Evolutionary conservation across 2,888 invertebrate genomes (phyloP), one percentile per base, ranked within the genome.

Genomic region (Lamellibrachia satsuma): DNA sequence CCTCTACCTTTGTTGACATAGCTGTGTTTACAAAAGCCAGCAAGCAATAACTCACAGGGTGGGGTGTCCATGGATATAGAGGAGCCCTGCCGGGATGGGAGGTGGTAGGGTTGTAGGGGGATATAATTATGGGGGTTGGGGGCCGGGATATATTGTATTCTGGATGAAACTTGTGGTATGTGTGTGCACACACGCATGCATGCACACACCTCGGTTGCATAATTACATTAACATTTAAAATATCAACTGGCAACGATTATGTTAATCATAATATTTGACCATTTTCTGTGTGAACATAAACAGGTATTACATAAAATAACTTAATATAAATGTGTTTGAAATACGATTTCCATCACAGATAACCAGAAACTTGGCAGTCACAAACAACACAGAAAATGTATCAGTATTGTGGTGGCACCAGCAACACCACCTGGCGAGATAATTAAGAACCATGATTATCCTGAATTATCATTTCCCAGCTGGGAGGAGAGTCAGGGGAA

Each of bases 21-120:
- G 75, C 75, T 75, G 75, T 75, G 75, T 75, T 75, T 75, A 75
- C 75, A 75, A 75, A 75, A 75, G 75, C n/a, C 75, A 75, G 75
- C 75, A 6, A 22, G 75, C 75, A 75, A 75, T 75, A 75, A 75
- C 75, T 75, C 75, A 75, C 75, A 22, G 75, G 75, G 22, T 22
- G 75, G 75, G 75, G n/a, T 3, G 75, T 75, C 75, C 22, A 60
- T 15, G 75, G 75, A 75, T n/a, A 75, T 75, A 75, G 75, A 75
- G 3, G 22, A 3, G 22, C 75, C 75, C 75, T 75, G 75, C 75
- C 22, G 0, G 75, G 3, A 75, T 6, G 15, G 75, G 75, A 75
- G 22, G n/a, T 75, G 75, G 11, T 22, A 15, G 75, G 75, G 6
- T 22, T 15, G 75, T 6, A 6, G 22, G 11, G 15, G n/a, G 22